Evolutionary conservation across 2,797 vertebrate species (phyloP).

Genomic region (Tenualosa ilisha): DNA sequence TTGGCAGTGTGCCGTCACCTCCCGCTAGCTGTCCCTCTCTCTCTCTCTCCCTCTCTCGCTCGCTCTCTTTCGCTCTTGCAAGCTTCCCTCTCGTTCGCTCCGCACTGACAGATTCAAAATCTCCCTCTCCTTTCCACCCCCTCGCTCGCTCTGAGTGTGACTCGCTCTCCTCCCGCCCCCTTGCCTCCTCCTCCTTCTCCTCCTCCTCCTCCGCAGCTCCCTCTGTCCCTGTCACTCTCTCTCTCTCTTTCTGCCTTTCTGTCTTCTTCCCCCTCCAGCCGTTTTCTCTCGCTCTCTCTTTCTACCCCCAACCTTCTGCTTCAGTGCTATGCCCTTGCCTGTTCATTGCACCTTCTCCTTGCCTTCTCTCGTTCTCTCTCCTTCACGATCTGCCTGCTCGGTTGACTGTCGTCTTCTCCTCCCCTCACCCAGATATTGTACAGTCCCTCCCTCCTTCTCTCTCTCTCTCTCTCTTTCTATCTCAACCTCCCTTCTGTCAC

Average conservation of each 20-base stretch:
- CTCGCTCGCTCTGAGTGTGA: constrained; percentile 52
- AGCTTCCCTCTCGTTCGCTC: neutral
- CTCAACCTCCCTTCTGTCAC: constrained; percentile 44
- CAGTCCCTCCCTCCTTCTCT: constrained; percentile 58
- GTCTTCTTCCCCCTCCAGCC: constrained; percentile 49
- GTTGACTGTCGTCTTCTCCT: constrained; percentile 56
- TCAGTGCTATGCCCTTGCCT: constrained; percentile 71
- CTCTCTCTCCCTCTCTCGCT: neutral
- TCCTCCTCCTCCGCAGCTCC: neutral
- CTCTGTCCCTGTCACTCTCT: constrained; percentile 13
- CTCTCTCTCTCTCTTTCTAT: constrained; percentile 60
- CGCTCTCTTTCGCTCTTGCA: neutral
- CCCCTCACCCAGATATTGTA: constrained; percentile 66
- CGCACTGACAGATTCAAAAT: constrained; percentile 48
- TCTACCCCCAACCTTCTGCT: constrained; percentile 69
- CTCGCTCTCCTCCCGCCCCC: neutral
- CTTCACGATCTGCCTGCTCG: constrained; percentile 37
- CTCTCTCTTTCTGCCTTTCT: constrained; percentile 31
- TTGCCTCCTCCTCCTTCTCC: neutral
- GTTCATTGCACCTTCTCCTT: constrained; percentile 57
- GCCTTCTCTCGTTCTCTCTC: constrained; percentile 49
- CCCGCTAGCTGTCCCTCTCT: neutral
- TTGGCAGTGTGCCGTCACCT: neutral
- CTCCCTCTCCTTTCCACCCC: constrained; percentile 64
- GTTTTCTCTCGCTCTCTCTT: constrained; percentile 58